phyloP scores from a whole-genome alignment of 1,140 invertebrate species.

The Atta colombica region DNA sequence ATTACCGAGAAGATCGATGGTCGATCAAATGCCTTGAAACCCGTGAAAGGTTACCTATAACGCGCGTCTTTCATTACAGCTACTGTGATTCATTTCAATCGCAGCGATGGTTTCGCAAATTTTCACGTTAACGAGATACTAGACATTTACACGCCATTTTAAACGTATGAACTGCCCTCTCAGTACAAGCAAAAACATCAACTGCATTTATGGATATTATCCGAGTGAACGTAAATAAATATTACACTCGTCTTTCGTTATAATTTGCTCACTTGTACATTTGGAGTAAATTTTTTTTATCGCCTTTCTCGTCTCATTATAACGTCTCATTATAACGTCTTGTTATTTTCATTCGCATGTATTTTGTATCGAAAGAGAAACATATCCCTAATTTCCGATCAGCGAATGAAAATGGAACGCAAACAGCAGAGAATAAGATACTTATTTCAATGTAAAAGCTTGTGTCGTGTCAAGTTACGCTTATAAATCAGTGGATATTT shows the following conservation, averaged over 20 bases:
- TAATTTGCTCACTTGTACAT: not conserved
- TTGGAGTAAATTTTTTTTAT: not conserved
- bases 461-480: slow-evolving; percentile 71
- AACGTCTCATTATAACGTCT: too few species aligned
- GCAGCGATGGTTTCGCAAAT: not conserved
- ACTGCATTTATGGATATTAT: not conserved
- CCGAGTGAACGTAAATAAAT: not conserved
- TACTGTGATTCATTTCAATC: slow-evolving; percentile 18
- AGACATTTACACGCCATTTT: slow-evolving; percentile 6
- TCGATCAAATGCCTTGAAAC: slow-evolving; percentile 4
- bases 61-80: slow-evolving; percentile 13
- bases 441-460: slow-evolving; percentile 71
- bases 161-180: not conserved
- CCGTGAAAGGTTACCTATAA: slow-evolving; percentile 17
- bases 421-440: slow-evolving; percentile 26
- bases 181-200: not conserved
- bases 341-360: slow-evolving; percentile 8
- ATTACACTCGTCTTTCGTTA: slow-evolving; percentile 9
- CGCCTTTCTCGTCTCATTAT: too few species aligned
- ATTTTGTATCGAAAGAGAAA: not conserved
- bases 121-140: slow-evolving; percentile 23
- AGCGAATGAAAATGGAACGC: not conserved
- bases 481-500: slow-evolving; percentile 78
- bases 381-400: not conserved
- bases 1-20: slow-evolving; percentile 41